Conservation (phyloP, 64 coral and sea anemone genomes). For the Trachythela sp. region DNA sequence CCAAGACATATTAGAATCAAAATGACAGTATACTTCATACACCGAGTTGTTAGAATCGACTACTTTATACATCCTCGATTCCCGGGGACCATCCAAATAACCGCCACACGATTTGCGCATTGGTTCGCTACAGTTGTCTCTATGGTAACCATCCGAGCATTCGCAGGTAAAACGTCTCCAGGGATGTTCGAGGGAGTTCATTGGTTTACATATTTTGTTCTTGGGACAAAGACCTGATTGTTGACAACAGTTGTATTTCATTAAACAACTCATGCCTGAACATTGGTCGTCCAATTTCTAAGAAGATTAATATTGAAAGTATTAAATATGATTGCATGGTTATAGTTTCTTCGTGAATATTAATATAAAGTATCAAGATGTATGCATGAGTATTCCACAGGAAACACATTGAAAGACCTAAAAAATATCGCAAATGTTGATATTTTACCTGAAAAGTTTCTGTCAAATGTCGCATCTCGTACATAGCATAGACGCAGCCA, state of each 20-base stretch:
- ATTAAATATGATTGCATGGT: no score
- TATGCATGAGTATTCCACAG: no score
- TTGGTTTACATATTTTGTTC: not conserved
- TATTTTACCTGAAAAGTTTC: not conserved
- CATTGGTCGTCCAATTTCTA: not conserved
- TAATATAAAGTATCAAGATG: no score
- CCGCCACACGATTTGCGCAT: no score
- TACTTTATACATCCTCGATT: no score
- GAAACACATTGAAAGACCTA: no score
- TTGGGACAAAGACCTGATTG: not conserved
- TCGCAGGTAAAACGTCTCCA: not conserved
- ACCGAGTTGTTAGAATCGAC: not conserved
- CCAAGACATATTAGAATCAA: not conserved
- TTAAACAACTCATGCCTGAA: not conserved
- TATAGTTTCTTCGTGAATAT: no score
- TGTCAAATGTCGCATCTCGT: not conserved
- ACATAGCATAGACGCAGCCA: not conserved
- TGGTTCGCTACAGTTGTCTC: no score
- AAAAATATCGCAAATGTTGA: no score
- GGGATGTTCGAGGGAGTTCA: not conserved
- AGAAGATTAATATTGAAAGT: no score
- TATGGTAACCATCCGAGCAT: no score
- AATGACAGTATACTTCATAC: not conserved
- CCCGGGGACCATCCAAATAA: no score
- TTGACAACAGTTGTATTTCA: not conserved